phyloP scores from a whole-genome alignment of 2,888 invertebrate genomes.

The Lathronympha strigana region DNA sequence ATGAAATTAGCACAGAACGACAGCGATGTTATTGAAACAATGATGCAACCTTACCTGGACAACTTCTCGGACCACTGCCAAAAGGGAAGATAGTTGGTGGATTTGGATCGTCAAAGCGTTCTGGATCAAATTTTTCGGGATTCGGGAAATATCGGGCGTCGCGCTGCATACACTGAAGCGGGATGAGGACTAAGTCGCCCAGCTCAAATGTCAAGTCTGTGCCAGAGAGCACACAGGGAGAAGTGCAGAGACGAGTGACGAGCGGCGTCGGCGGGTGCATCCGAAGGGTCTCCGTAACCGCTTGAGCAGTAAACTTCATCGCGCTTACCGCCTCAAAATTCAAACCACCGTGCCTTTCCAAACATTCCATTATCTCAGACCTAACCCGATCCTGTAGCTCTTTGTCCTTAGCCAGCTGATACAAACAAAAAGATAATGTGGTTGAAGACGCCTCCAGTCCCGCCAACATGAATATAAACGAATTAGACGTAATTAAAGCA shows the following conservation, averaged over 20 bases:
- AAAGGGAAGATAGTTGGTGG: constrained; percentile 73
- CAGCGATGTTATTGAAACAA: constrained; percentile 2
- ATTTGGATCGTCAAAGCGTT: constrained; percentile 66
- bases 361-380: constrained; percentile 66
- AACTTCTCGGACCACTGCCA: constrained; percentile 76
- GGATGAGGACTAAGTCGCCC: constrained; percentile 71
- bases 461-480: constrained; percentile 81
- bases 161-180: constrained; percentile 72
- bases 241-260: constrained; percentile 73
- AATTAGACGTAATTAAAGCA: constrained; percentile 77
- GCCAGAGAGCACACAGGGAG: constrained; percentile 64
- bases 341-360: constrained; percentile 61
- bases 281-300: constrained; percentile 69
- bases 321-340: constrained; percentile 72
- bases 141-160: constrained; percentile 70
- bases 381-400: constrained; percentile 69
- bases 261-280: constrained; percentile 76
- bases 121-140: constrained; percentile 74
- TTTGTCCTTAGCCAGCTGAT: constrained; percentile 71
- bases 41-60: constrained; percentile 71
- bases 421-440: constrained; percentile 76
- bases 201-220: constrained; percentile 64
- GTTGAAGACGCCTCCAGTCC: constrained; percentile 77
- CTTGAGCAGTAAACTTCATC: constrained; percentile 68
- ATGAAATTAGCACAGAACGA: neutral